Evolutionary conservation across 2,888 invertebrate genomes (phyloP).

Genomic region (Gibbula magus): DNA sequence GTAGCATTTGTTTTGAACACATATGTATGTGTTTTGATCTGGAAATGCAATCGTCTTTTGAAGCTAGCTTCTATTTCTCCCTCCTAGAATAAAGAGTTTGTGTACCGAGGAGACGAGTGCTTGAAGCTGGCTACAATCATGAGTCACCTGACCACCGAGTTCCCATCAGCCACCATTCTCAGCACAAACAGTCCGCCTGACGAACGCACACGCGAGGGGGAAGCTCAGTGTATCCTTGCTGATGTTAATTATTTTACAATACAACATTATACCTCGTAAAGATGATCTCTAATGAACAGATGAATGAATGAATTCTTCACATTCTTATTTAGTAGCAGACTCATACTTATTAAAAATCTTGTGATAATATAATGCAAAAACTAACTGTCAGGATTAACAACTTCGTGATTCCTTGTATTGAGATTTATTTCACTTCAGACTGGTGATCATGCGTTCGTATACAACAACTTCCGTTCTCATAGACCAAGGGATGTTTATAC

Average conservation of each 20-base stretch:
- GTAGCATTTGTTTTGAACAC: neutral
- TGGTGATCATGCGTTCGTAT: too few species aligned
- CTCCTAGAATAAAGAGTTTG: slow-evolving; percentile 71
- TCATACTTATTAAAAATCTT: too few species aligned
- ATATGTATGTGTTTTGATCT: neutral
- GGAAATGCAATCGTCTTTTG: neutral
- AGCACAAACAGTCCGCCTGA: slow-evolving; percentile 54
- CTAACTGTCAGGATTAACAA: too few species aligned
- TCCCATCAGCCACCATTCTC: slow-evolving; percentile 65
- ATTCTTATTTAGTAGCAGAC: too few species aligned
- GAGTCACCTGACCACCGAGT: slow-evolving; percentile 66
- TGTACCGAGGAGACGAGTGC: slow-evolving; percentile 71
- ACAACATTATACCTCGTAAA: neutral
- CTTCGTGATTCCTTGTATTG: too few species aligned
- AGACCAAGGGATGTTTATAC: too few species aligned
- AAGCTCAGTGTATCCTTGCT: slow-evolving; percentile 82
- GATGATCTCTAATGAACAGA: too few species aligned
- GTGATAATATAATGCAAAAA: too few species aligned
- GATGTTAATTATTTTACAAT: neutral
- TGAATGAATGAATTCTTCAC: too few species aligned
- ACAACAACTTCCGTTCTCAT: too few species aligned
- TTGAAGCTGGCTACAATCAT: slow-evolving; percentile 67
- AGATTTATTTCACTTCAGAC: too few species aligned
- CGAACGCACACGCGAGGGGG: slow-evolving; percentile 57
- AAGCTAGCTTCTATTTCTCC: neutral